Percentiles rank a stretch among this genome's conserved stretches.
Evolutionary conservation across 2,113 vertebrate genomes (phyloP).

Genomic region (Jaculus jaculus): DNA sequence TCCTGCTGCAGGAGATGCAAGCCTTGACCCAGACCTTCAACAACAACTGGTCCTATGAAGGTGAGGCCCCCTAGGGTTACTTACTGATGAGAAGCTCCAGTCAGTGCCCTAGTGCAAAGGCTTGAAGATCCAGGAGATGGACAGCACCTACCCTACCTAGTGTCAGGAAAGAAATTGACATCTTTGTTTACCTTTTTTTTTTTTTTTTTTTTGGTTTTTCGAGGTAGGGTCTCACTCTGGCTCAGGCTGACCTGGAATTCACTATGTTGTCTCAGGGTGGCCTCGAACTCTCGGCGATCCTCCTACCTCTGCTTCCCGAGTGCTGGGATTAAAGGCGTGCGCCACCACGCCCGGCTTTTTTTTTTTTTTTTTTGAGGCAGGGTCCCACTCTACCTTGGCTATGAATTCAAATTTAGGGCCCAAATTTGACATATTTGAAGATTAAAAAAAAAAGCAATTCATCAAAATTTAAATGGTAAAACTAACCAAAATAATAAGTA

Average conservation of each 20-base stretch:
- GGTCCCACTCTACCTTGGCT: too few species aligned
- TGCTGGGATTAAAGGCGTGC: too few species aligned
- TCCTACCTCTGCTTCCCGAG: too few species aligned
- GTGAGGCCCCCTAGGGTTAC: slow-evolving; percentile 75
- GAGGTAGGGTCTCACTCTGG: too few species aligned
- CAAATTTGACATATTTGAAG: background rate
- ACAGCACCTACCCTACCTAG: background rate
- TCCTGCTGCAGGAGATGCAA: slow-evolving; percentile 92
- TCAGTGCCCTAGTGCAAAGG: background rate
- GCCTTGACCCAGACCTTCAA: slow-evolving; percentile 91
- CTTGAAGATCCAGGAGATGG: background rate
- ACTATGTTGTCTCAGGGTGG: too few species aligned
- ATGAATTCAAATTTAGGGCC: too few species aligned
- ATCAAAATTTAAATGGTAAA: slow-evolving; percentile 22
- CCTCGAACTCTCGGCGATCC: too few species aligned
- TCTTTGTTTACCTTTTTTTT: background rate
- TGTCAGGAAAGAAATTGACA: background rate
- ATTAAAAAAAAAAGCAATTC: background rate
- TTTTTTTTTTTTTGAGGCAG: too few species aligned
- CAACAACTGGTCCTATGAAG: slow-evolving; percentile 94
- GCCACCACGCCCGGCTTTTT: too few species aligned
- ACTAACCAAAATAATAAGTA: background rate
- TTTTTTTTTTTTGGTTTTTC: too few species aligned
- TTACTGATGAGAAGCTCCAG: background rate
- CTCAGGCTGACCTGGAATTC: too few species aligned